These are phyloP conservation scores for Euthynnus affinis DNA, from an alignment of 2,797 vertebrate genomes.

Conservation along the genomic window DNA sequence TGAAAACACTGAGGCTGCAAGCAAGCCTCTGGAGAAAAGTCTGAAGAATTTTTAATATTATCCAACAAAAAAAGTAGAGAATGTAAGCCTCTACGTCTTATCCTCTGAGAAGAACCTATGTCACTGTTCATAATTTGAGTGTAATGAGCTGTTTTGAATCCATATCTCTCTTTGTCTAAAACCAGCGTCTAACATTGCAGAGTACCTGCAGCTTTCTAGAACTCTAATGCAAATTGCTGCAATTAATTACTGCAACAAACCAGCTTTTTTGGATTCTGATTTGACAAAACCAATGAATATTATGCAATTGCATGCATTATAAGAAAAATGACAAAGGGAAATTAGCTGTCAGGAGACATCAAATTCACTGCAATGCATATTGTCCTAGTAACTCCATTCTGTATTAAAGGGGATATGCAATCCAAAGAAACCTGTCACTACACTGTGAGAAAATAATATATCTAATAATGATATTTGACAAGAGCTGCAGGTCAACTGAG, in stretches of 20 bases:
- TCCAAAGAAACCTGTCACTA: slow-evolving; percentile 26
- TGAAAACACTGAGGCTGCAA: slow-evolving; percentile 41
- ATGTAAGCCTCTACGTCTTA: not conserved
- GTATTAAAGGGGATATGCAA: slow-evolving; percentile 24
- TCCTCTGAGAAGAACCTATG: not conserved
- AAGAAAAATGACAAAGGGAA: slow-evolving; percentile 33
- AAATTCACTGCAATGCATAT: slow-evolving; percentile 5
- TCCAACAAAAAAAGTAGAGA: slow-evolving; percentile 8
- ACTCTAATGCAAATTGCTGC: slow-evolving; percentile 5
- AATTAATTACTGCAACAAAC: slow-evolving; percentile 30
- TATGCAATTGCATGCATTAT: slow-evolving; percentile 13
- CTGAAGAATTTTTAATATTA: slow-evolving; percentile 26
- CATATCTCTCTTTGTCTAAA: slow-evolving; percentile 10
- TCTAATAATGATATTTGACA: slow-evolving; percentile 22
- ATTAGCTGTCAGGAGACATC: slow-evolving; percentile 37
- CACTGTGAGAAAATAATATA: slow-evolving; percentile 28
- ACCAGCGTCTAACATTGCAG: not conserved
- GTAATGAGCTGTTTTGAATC: slow-evolving; percentile 34
- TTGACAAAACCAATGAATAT: slow-evolving; percentile 21
- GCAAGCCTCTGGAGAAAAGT: slow-evolving; percentile 32
- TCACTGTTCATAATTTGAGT: slow-evolving; percentile 34
- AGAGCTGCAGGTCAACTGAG: slow-evolving; percentile 25
- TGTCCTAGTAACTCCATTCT: slow-evolving; percentile 8
- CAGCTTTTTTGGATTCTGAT: slow-evolving; percentile 9
- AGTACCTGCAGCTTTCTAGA: not conserved